Percentiles rank a stretch among this genome's conserved stretches.
Evolutionary conservation across 2,113 vertebrate genomes (phyloP).

Genomic region (Atlantisia rogersi): DNA sequence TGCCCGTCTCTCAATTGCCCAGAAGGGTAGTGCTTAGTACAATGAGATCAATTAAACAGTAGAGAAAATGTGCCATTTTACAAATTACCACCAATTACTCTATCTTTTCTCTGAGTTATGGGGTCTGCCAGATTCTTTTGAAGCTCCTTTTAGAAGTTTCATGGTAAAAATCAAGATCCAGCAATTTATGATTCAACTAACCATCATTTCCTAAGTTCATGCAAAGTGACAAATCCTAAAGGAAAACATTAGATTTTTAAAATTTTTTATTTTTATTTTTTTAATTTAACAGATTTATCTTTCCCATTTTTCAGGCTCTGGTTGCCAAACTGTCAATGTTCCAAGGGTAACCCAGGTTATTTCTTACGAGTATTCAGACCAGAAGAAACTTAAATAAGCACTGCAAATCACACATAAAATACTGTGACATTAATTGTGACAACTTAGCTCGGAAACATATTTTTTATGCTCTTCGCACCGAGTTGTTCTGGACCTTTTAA

Average conservation of each 20-base stretch:
- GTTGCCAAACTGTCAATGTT: background rate
- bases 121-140: background rate
- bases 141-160: constrained; percentile 12
- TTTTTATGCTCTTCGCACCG: background rate
- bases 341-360: background rate
- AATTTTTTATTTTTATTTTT: background rate
- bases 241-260: background rate
- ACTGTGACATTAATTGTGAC: background rate
- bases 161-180: background rate
- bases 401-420: background rate
- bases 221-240: background rate
- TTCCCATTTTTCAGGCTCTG: background rate
- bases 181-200: background rate
- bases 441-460: background rate
- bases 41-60: constrained; percentile 9
- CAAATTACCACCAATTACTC: constrained; percentile 13
- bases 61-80: background rate
- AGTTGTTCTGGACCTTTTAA: background rate
- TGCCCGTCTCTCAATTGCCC: constrained; percentile 7
- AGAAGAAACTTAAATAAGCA: background rate
- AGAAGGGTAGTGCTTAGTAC: background rate
- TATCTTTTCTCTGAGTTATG: background rate
- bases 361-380: background rate
- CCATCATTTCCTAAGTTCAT: background rate
- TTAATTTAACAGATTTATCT: background rate